These are phyloP conservation scores for Panulirus ornatus DNA, from an alignment of 1,140 invertebrate species.

Conservation along the genomic window DNA sequence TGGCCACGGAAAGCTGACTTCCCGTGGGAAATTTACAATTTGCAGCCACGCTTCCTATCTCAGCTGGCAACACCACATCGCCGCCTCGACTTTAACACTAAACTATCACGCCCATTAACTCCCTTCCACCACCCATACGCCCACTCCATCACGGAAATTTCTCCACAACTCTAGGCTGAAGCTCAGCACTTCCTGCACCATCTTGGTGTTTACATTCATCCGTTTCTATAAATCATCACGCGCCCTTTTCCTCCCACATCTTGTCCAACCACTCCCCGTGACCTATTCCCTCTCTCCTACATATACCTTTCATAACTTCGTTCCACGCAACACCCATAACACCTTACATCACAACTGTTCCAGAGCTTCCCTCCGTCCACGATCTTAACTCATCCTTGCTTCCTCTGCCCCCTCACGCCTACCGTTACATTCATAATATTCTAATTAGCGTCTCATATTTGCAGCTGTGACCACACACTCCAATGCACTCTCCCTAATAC, in stretches of 20 bases:
- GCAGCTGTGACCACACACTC: too few species aligned
- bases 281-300: background rate
- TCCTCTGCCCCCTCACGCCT: background rate
- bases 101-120: background rate
- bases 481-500: too few species aligned
- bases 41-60: background rate
- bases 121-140: background rate
- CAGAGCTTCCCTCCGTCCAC: background rate
- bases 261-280: background rate
- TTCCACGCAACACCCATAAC: too few species aligned
- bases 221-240: background rate
- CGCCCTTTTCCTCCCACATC: background rate
- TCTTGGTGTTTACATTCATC: too few species aligned
- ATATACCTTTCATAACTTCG: too few species aligned
- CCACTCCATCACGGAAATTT: background rate
- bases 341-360: background rate
- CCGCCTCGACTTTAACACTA: background rate
- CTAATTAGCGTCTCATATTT: too few species aligned
- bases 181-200: too few species aligned
- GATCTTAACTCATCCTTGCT: background rate
- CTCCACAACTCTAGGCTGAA: too few species aligned
- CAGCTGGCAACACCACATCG: background rate
- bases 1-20: conserved; percentile 16
- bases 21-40: conserved; percentile 8
- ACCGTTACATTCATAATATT: too few species aligned